Conservation (phyloP, 64 coral and sea anemone species). For the Cladopsammia gracilis region DNA sequence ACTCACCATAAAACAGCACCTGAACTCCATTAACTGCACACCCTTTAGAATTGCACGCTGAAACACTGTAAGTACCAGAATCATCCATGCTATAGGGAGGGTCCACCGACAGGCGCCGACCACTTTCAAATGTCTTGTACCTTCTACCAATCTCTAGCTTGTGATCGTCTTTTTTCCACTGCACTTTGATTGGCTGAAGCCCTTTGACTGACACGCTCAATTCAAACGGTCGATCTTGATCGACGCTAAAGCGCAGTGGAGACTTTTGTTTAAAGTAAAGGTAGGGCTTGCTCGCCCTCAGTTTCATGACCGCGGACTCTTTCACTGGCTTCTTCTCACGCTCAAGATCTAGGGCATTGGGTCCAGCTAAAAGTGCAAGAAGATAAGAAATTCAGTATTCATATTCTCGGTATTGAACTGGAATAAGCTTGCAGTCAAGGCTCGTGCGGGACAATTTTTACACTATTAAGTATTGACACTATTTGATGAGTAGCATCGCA, state of each 20-base stretch:
- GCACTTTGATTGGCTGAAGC: conserved; percentile 32
- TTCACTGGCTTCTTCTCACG: not conserved
- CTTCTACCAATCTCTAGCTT: not conserved
- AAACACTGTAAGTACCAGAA: not conserved
- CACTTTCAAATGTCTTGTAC: conserved; percentile 7
- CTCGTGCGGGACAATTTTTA: too few species aligned
- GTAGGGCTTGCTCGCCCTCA: not conserved
- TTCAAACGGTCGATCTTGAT: not conserved
- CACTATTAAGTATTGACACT: too few species aligned
- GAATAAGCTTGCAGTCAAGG: too few species aligned
- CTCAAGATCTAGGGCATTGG: too few species aligned
- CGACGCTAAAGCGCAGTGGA: not conserved
- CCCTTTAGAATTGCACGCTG: conserved; percentile 22
- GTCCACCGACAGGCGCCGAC: not conserved
- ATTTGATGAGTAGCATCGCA: too few species aligned
- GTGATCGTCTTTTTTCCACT: conserved; percentile 19
- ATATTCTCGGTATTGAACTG: too few species aligned
- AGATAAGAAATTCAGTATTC: too few species aligned
- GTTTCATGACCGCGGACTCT: not conserved
- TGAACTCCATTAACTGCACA: conserved; percentile 13
- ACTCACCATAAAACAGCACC: conserved; percentile 24
- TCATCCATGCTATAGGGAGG: conserved; percentile 5
- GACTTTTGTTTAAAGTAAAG: conserved; percentile 29
- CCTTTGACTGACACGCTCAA: conserved; percentile 3
- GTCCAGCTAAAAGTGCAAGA: too few species aligned